Base-by-base conservation (phyloP, 2,113 vertebrate genomes). In the Calyptommatus sinebrachiatus region DNA sequence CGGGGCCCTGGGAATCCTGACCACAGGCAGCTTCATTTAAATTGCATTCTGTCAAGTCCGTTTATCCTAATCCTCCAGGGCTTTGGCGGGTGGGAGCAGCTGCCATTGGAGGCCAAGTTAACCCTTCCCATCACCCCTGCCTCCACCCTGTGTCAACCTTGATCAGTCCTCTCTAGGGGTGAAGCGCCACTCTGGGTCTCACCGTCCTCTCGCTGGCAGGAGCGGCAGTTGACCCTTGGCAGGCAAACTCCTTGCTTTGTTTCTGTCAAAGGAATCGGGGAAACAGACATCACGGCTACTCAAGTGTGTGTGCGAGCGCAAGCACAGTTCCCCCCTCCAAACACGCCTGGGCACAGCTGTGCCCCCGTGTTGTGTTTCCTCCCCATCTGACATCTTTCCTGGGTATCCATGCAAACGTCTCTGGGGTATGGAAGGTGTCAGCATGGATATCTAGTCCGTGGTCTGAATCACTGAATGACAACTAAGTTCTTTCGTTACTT, bases 231-330 rank as follows among this genome's bases (percentile, higher is more conserved):
- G 79, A 62, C 57, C 71, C 81, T 48, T 0, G 5, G 31, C 26
- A 35, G 18, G 69, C 41, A 26, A 53, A 50, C 60, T 80, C 18
- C 1, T 75, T 73, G 76, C 53, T 73, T 24, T 45, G 1, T 67
- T 45, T 35, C 1, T n/a, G 48, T 78, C 72, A 53, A 46, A 83
- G 50, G 62, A 50, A 3, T 63, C 35, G 73, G 81, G 63, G 50
- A 1, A 60, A 65, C 28, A 16, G 70, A 14, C 66, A 8, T 75
- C 45, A 5, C 46, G 20, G 70, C 7, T 79, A 46, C 46, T 74
- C 4, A 3, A 60, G 8, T 0, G 7, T 48, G 8, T 63, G 0
- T 7, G 50, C 12, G 62, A 11, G 48, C 57, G 35, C 35, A 41
- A 41, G 5, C 35, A 41, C 35, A 41, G 5, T 50, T 72, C 14